These are phyloP conservation scores for Campylomormyrus numenius DNA, from an alignment of 2,113 vertebrate species.

Conservation along the genomic window DNA sequence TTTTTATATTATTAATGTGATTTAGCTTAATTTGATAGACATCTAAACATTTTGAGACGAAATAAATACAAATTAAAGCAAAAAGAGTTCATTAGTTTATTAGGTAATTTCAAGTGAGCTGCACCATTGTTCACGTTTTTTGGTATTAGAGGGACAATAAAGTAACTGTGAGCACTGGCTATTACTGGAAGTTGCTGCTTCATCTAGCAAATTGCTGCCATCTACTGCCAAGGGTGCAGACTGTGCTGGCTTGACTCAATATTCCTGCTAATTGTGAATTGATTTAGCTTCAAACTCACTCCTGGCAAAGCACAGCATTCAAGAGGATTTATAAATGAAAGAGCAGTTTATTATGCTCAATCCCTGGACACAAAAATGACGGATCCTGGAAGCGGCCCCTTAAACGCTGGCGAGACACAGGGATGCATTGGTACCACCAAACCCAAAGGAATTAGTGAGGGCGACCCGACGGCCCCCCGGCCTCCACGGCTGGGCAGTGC, in stretches of 20 bases:
- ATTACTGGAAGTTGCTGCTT: background rate
- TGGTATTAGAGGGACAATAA: background rate
- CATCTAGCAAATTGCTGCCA: background rate
- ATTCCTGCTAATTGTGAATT: background rate
- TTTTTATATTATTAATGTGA: background rate
- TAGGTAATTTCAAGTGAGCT: background rate
- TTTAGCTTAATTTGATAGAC: background rate
- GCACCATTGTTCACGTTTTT: background rate
- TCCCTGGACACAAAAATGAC: background rate
- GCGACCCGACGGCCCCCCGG: conserved; percentile 61
- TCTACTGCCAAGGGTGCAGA: background rate
- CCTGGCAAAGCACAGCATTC: background rate
- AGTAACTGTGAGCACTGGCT: background rate
- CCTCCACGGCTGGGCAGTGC: conserved; percentile 74
- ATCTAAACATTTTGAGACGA: background rate
- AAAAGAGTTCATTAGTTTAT: background rate
- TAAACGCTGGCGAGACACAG: conserved; percentile 77
- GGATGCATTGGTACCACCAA: conserved; percentile 90
- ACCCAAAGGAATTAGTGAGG: conserved; percentile 92
- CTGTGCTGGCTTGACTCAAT: background rate
- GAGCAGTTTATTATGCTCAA: background rate
- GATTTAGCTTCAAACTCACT: background rate
- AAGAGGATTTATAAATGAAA: background rate
- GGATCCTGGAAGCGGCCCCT: background rate
- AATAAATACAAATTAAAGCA: background rate